Evolutionary conservation across 2,888 invertebrate species (phyloP).

Genomic region (Erebia ligea): DNA sequence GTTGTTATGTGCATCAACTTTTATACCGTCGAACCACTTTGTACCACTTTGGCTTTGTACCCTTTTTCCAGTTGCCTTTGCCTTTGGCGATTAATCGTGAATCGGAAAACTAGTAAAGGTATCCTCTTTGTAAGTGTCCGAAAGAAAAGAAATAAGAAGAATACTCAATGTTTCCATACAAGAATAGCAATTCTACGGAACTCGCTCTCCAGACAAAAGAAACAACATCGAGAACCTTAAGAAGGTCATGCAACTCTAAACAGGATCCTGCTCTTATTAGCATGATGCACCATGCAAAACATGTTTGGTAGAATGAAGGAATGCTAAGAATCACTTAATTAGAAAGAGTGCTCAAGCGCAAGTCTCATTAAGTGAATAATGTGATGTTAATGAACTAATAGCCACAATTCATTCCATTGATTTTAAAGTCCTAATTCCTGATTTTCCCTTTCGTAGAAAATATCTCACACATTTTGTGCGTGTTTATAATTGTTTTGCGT

Average conservation of each 20-base stretch:
- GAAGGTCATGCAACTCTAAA: background rate
- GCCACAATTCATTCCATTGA: background rate
- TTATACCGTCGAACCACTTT: background rate
- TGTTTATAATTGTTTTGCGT: background rate
- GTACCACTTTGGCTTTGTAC: background rate
- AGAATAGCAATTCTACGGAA: background rate
- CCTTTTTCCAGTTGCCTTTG: too few relatives aligned
- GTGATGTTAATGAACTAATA: too few relatives aligned
- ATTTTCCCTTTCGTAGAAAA: background rate
- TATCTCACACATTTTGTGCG: background rate
- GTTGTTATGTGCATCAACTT: too few relatives aligned
- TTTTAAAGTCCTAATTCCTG: background rate
- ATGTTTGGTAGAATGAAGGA: background rate
- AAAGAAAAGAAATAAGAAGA: too few relatives aligned
- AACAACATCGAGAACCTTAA: background rate
- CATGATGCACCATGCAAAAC: background rate
- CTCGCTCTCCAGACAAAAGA: background rate
- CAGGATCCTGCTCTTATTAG: background rate
- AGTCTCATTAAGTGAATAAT: too few relatives aligned
- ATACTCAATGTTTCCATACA: background rate
- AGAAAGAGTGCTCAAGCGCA: background rate
- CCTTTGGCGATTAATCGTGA: too few relatives aligned
- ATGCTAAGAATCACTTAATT: background rate
- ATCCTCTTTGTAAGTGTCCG: too few relatives aligned
- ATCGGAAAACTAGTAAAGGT: too few relatives aligned